Evolutionary conservation across 2,888 invertebrate genomes (phyloP).

Genomic region (Bellardia pandia): DNA sequence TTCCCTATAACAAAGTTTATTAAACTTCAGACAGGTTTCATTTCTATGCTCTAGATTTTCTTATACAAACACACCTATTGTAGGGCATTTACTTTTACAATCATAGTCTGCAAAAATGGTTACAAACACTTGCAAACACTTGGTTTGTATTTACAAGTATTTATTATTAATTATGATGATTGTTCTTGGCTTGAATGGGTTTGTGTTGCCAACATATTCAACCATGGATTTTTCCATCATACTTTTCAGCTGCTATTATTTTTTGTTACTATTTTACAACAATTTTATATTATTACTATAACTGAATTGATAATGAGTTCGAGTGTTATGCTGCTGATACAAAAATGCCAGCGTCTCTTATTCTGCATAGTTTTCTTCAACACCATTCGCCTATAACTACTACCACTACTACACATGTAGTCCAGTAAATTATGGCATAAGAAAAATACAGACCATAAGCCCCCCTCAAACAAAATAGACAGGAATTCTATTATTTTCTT

Average conservation of each 20-base stretch:
- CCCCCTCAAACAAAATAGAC: slow-evolving; percentile 35
- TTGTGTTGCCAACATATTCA: slow-evolving; percentile 55
- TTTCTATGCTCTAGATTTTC: too few species aligned
- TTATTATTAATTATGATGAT: slow-evolving; percentile 71
- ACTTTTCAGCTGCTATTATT: slow-evolving; percentile 9
- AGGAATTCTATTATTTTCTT: slow-evolving; percentile 44
- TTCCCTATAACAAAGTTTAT: too few species aligned
- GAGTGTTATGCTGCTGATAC: slow-evolving; percentile 58
- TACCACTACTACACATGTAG: slow-evolving; percentile 31
- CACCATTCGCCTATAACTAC: not conserved
- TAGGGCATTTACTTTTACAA: not conserved
- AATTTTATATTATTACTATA: slow-evolving; percentile 70
- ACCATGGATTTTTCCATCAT: slow-evolving; percentile 51
- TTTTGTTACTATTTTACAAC: slow-evolving; percentile 53
- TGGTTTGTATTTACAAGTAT: slow-evolving; percentile 56
- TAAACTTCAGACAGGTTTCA: too few species aligned
- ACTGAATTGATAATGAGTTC: slow-evolving; percentile 72
- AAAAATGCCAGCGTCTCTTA: slow-evolving; percentile 54
- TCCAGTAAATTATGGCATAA: slow-evolving; percentile 28
- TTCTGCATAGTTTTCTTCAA: slow-evolving; percentile 21
- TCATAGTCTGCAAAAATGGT: not conserved
- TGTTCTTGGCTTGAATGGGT: slow-evolving; percentile 69
- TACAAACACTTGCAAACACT: slow-evolving; percentile 35
- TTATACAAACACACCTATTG: not conserved
- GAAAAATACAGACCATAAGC: slow-evolving; percentile 10